Conservation (phyloP, 2,797 vertebrate genomes). For the Percopsis omiscomaycus region DNA sequence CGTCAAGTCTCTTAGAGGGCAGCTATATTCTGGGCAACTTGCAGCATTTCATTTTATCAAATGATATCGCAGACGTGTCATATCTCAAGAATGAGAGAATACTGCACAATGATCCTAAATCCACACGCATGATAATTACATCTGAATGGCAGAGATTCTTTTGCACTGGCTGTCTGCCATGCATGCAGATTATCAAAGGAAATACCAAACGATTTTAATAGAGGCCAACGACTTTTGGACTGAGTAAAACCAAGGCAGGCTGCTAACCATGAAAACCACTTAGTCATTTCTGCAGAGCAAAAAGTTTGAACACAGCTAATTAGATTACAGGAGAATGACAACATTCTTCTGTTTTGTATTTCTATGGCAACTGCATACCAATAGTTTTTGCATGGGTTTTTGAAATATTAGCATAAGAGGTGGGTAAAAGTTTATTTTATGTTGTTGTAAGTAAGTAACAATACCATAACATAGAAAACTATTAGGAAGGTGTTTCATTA, state of each 20-base stretch:
- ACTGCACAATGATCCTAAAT: background rate
- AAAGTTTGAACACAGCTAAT: too few species aligned
- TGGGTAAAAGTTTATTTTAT: too few species aligned
- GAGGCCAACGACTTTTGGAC: slow-evolving; percentile 16
- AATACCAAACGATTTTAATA: slow-evolving; percentile 32
- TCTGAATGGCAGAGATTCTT: slow-evolving; percentile 16
- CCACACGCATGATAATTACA: slow-evolving; percentile 2
- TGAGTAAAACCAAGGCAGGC: slow-evolving; percentile 5
- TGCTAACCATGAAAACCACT: background rate
- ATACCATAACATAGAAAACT: too few species aligned
- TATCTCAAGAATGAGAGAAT: background rate
- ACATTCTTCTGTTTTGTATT: background rate
- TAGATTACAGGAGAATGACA: background rate
- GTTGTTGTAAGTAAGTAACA: too few species aligned
- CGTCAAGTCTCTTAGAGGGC: background rate
- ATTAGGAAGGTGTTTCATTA: too few species aligned
- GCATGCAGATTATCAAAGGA: slow-evolving; percentile 37
- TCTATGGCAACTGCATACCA: background rate
- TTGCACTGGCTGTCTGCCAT: background rate
- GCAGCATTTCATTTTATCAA: background rate
- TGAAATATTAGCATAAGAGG: too few species aligned
- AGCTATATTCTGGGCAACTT: background rate
- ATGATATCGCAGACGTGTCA: background rate
- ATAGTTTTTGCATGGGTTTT: background rate
- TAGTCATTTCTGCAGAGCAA: background rate